Evolutionary conservation across 2,888 invertebrate species (phyloP).

Genomic region (Tryphoninae sp.): DNA sequence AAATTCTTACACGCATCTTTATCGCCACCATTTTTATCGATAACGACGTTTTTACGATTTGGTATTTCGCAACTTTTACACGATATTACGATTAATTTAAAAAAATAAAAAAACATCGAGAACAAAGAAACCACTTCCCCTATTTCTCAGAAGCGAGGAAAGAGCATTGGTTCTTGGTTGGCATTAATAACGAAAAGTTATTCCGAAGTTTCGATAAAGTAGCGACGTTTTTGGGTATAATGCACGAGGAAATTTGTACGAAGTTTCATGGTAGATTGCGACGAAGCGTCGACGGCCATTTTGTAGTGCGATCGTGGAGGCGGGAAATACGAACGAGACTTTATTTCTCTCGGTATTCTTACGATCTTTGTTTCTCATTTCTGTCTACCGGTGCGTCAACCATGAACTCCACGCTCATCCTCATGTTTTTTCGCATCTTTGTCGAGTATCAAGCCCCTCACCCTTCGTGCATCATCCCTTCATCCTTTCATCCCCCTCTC

Average conservation of each 20-base stretch:
- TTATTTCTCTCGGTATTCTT: neutral
- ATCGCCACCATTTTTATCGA: slow-evolving; percentile 6
- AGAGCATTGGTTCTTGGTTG: no score
- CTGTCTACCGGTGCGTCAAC: neutral
- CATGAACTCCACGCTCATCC: neutral
- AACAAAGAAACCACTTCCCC: neutral
- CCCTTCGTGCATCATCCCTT: neutral
- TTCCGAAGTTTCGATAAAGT: no score
- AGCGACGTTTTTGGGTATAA: no score
- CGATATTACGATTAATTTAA: neutral
- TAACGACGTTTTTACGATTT: neutral
- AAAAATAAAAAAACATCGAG: neutral
- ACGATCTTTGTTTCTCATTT: neutral
- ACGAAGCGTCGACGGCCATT: no score
- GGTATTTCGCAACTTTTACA: neutral
- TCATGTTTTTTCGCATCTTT: neutral
- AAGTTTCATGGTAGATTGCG: no score
- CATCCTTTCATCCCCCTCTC: slow-evolving; percentile 20
- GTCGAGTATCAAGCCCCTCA: neutral
- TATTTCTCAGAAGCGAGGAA: neutral
- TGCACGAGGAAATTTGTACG: no score
- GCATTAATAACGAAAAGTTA: no score
- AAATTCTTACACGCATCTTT: slow-evolving; percentile 32
- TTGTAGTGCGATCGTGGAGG: no score
- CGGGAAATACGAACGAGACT: no score